Evolutionary conservation across 2,113 vertebrate genomes (phyloP), one percentile per base, ranked within the genome.

Genomic region (Prietella phreatophila): DNA sequence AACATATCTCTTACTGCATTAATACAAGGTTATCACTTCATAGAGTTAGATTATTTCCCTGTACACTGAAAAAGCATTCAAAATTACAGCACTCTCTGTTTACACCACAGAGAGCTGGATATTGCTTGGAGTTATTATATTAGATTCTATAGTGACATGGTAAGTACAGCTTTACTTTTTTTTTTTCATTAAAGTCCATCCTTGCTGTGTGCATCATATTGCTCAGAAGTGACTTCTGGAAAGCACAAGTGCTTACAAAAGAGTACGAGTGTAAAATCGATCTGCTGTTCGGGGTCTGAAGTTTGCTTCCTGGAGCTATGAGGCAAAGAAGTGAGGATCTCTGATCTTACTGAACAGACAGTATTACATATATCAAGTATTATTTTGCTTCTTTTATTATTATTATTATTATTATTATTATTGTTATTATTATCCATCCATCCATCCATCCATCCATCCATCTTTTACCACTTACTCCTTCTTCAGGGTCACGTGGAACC

Each of bases 11-110:
- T 87, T 53, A 22, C 79, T 53, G 25, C 69, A 76, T 25, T 76
- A 87, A 83, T 78, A 20, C 39, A 39, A 61, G 85, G 53, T 86
- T 79, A 86, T 79, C 84, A 47, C 69, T 82, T 82, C 63, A 27
- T 53, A 71, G 53, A 53, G 33, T 86, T 56, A 55, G 56, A 78
- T 73, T 80, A 73, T 83, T 83, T 75, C 27, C 67, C 80, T 47
- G 86, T 63, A 60, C 55, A 39, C 58, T 27, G 9, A 33, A 86
- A 86, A 56, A 17, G 50, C 65, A 71, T 81, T 56, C 27, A 6
- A 9, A n/a, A 81, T 25, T 14, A 14, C 39, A 30, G 27, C 15
- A 0, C 76, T 80, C 15, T 55, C 14, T 56, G 5, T 79, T 79
- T 79, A 55, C 33, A 25, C 65, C 79, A 39, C 22, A 15, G 47